Base-by-base conservation (phyloP, 2,797 vertebrate genomes). In the Sparidentex hasta region DNA sequence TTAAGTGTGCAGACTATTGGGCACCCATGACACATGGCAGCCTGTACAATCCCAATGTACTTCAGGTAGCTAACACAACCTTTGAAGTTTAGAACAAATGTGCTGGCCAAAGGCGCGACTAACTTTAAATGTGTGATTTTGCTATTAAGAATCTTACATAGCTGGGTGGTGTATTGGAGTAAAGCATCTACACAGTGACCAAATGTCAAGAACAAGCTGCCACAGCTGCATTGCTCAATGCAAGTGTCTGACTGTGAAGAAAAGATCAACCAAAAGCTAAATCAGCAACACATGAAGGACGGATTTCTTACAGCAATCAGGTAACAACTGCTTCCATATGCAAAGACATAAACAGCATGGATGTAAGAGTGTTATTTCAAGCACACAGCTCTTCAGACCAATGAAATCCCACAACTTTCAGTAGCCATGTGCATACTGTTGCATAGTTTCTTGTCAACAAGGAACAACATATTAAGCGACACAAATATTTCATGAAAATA, bases 11-110 rank as follows among this genome's bases (percentile, higher is more conserved):
- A 47, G 1, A 75, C n/a, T 20, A 29, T 58, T 11, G 20, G 27
- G 18, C 21, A 50, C 68, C 55, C 4, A 12, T 23, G 14, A 18
- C n/a, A 54, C 29, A 25, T 2, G 5, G 16, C 56, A 52, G 17
- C 52, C 25, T 52, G 0, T 43, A 48, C 46, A 43, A 69, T 57
- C n/a, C n/a, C 61, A 77, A 81, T 82, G 65, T 75, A 21, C 65
- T 41, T 33, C 38, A 13, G 16, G 33, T 56, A 17, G 55, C 4
- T 21, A 57, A 41, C 14, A 33, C 2, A 33, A 41, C 16, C 79
- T 72, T 48, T 57, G 11, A 59, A 29, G 29, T 38, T 14, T 38
- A 54, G 18, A 23, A 59, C 14, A 33, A 18, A 29, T 23, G 16
- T 38, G 8, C 55, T 27, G 20, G 33, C 58, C 12, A 27, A 3